Evolutionary conservation across 1,140 invertebrate species (phyloP).

Genomic region (Aphelenchoides besseyi): DNA sequence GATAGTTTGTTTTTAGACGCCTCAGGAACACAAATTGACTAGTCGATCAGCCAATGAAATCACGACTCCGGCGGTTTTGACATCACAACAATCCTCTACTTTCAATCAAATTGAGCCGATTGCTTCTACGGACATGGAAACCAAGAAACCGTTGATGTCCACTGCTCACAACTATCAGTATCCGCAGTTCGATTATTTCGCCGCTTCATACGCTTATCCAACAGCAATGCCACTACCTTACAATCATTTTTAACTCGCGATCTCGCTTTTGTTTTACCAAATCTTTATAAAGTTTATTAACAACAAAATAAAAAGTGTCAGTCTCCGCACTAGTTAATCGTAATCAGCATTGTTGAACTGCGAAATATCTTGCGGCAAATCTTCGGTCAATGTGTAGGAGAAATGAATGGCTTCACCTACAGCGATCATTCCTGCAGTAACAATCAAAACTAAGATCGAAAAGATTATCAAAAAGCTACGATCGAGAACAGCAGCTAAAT

Average conservation of each 20-base stretch:
- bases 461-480: slow-evolving; percentile 59
- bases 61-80: too few relatives aligned
- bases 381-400: slow-evolving; percentile 36
- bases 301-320: too few relatives aligned
- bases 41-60: too few relatives aligned
- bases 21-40: too few relatives aligned
- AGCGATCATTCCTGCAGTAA: slow-evolving; percentile 58
- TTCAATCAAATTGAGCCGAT: neutral
- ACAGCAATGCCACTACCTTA: neutral
- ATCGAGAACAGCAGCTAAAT: slow-evolving; percentile 58
- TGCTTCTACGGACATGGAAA: neutral
- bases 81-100: neutral
- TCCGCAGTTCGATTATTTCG: neutral
- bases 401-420: slow-evolving; percentile 62
- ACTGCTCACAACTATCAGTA: neutral
- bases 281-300: too few relatives aligned
- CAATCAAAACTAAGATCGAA: slow-evolving; percentile 49
- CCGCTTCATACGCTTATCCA: neutral
- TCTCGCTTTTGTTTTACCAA: too few relatives aligned
- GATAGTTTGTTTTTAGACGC: too few relatives aligned
- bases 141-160: neutral
- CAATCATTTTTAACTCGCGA: neutral
- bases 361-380: slow-evolving; percentile 11
- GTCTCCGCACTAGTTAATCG: too few relatives aligned
- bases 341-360: neutral